These are phyloP conservation scores for Polyploca ridens DNA, from an alignment of 2,888 invertebrate genomes.

Conservation along the genomic window DNA sequence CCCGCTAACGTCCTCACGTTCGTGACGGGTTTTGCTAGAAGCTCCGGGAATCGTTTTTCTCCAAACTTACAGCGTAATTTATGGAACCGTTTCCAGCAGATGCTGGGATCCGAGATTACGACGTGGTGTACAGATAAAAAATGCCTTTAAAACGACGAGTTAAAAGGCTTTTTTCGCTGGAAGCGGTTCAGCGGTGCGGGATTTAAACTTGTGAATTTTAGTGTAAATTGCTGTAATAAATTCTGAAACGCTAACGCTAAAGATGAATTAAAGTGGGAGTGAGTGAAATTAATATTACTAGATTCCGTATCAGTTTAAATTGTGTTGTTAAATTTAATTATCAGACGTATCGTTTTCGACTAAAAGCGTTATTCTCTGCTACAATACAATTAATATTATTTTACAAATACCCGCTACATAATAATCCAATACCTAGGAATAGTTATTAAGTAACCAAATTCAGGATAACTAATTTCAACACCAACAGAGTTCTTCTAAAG, in stretches of 20 bases:
- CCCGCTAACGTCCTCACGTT: neutral
- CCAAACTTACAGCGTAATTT: neutral
- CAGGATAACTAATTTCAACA: too few species aligned
- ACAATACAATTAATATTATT: too few species aligned
- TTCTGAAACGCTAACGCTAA: constrained; percentile 20
- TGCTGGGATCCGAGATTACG: constrained; percentile 6
- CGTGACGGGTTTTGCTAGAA: neutral
- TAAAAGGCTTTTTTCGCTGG: constrained; percentile 15
- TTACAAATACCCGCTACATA: too few species aligned
- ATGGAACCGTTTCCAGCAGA: constrained; percentile 5
- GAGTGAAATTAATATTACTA: neutral
- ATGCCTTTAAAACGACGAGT: neutral
- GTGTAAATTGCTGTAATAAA: constrained; percentile 27
- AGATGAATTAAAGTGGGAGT: constrained; percentile 1
- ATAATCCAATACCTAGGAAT: too few species aligned
- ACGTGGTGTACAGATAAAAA: constrained; percentile 7
- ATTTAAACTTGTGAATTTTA: constrained; percentile 25
- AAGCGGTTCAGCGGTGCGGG: constrained; percentile 20
- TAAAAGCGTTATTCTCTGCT: too few species aligned
- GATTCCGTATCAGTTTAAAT: neutral
- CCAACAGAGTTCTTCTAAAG: neutral
- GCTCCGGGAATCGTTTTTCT: constrained; percentile 2
- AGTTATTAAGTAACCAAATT: too few species aligned
- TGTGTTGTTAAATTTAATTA: too few species aligned
- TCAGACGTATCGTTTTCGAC: too few species aligned